Evolutionary conservation across 2,888 invertebrate species (phyloP), one percentile per base, ranked within the genome.

Genomic region (Drepanosiphum platanoidis): DNA sequence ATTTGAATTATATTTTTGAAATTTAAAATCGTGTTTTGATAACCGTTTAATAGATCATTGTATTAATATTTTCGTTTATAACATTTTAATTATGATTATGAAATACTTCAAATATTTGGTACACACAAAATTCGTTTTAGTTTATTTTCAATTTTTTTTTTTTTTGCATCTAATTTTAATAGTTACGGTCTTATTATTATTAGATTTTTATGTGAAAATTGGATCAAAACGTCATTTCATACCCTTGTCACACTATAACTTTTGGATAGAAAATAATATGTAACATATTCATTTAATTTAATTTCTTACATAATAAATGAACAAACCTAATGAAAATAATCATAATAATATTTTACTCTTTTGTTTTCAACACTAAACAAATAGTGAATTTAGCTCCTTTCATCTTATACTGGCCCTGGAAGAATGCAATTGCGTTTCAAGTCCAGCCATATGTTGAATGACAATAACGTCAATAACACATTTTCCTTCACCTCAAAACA

Each of bases 361-460:
- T 61, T 27, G 22, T 61, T 61, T 61, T 61, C n/a, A 61, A n/a
- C n/a, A n/a, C 52, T 61, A 1, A 8, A 61, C 61, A 9, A 27
- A 27, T 27, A 61, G 18, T 52, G 22, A 15, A 46, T 15, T 46
- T 61, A 61, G 61, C 34, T 68, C 34, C 34, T 39, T 80, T 68
- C 22, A 70, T 36, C 39, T 52, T 70, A 18, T 42, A 18, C 15
- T n/a, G 18, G 11, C 52, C 15, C 15, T 32, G 22, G 15, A 34
- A 15, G 27, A 52, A 36, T 66, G 68, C 1, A n/a, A 68, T 79
- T 3, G 3, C 9, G 3, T 52, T 52, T 27, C 52, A 58, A 75
- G 52, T 3, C n/a, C n/a, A n/a, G 22, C 34, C 75, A 75, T 32
- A 58, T 75, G 32, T 78, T 64, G 64, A 2, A 61, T 78, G 64